Conservation (phyloP, 2,113 vertebrate species). For the Brienomyrus brachyistius region DNA sequence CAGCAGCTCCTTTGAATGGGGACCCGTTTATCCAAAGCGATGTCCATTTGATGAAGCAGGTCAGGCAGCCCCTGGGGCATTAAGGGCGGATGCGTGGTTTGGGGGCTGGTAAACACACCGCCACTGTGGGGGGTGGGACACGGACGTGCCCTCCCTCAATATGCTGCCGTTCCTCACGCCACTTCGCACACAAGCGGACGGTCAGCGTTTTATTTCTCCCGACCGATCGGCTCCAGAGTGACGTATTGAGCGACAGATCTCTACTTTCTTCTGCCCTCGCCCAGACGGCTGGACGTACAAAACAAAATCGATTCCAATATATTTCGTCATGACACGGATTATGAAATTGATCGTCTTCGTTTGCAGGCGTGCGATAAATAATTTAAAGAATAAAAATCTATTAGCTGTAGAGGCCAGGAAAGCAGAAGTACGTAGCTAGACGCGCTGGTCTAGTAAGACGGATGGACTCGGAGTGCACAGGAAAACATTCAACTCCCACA, state of each 20-base stretch:
- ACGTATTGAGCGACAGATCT: neutral
- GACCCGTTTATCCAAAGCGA: neutral
- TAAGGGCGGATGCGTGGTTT: neutral
- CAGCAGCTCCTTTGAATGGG: neutral
- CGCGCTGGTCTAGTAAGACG: neutral
- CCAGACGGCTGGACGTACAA: neutral
- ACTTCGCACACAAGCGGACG: neutral
- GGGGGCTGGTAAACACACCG: neutral
- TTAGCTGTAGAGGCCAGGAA: neutral
- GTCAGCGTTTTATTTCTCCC: neutral
- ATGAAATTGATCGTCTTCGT: neutral
- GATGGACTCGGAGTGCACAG: neutral
- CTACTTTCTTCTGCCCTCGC: neutral
- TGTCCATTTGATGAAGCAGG: neutral
- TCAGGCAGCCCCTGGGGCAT: neutral
- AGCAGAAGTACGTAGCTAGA: neutral
- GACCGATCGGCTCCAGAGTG: neutral
- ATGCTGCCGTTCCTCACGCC: neutral
- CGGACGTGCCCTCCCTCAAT: neutral
- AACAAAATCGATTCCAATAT: neutral
- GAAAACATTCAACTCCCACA: neutral
- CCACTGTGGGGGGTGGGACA: neutral
- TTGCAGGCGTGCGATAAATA: neutral
- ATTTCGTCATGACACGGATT: neutral
- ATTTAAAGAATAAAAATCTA: slow-evolving; percentile 2